A percentile compares a stretch with the other conserved stretches of the same genome.
Conservation (phyloP, 2,797 vertebrate species). For the Poliocrania exsul region DNA sequence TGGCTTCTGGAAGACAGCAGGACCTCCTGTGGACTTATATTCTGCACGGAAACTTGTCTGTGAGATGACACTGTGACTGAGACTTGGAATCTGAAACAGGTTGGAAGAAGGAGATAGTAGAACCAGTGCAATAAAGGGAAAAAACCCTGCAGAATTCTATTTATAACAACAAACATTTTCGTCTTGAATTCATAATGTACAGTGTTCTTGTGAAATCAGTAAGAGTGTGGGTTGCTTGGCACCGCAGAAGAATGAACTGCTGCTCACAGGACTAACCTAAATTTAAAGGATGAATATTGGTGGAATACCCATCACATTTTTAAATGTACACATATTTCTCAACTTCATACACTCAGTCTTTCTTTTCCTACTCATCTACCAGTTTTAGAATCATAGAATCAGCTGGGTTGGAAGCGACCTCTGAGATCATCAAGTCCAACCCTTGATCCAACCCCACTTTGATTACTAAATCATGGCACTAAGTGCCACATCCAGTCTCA, state of each 20-base stretch:
- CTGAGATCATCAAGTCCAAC: no score
- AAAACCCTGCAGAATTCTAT: neutral
- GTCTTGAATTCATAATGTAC: neutral
- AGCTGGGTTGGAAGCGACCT: no score
- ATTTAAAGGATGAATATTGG: neutral
- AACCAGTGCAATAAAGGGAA: neutral
- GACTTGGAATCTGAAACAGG: conserved; percentile 90
- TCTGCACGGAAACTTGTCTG: conserved; percentile 98
- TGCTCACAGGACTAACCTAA: neutral
- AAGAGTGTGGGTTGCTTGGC: neutral
- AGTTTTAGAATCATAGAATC: neutral
- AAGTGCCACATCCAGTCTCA: no score
- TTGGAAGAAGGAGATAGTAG: neutral
- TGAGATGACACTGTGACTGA: conserved; percentile 99
- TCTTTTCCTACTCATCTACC: neutral
- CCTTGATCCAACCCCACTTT: no score
- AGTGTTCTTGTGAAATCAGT: neutral
- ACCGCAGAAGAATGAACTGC: neutral
- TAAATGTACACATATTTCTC: neutral
- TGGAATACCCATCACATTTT: neutral
- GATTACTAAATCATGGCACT: no score
- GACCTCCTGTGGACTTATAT: conserved; percentile 95
- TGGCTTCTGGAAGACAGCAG: conserved; percentile 98
- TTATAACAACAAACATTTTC: neutral
- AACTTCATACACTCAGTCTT: neutral